phyloP scores from a whole-genome alignment of 2,797 vertebrate species.

The Lateolabrax maculatus region DNA sequence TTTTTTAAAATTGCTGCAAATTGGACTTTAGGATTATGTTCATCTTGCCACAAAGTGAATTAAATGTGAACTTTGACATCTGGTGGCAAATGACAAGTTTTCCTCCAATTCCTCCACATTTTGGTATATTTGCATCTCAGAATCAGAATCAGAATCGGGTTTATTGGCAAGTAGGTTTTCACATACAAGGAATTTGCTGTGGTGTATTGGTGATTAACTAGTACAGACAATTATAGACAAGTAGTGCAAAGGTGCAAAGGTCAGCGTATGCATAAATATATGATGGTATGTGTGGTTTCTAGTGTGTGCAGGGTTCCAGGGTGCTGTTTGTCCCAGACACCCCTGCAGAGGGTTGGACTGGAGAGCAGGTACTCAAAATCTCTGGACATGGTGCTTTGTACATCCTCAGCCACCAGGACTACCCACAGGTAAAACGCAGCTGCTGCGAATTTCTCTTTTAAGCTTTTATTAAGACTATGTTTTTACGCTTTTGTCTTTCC shows the following conservation, averaged over 20 bases:
- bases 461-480: neutral
- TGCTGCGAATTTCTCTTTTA: neutral
- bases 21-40: neutral
- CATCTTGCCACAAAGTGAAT: neutral
- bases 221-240: too few relatives aligned
- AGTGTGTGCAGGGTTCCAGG: constrained; percentile 74
- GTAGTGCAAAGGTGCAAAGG: too few relatives aligned
- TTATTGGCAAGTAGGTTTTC: too few relatives aligned
- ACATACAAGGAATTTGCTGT: too few relatives aligned
- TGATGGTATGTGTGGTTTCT: neutral
- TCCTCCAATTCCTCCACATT: neutral
- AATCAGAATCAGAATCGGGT: too few relatives aligned
- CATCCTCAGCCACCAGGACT: constrained; percentile 67
- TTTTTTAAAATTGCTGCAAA: too few relatives aligned
- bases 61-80: neutral
- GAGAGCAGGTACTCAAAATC: constrained; percentile 69
- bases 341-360: constrained; percentile 77
- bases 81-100: neutral
- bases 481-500: neutral
- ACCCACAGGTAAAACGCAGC: constrained; percentile 56
- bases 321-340: constrained; percentile 71
- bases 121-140: neutral
- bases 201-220: too few relatives aligned
- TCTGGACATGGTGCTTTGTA: constrained; percentile 68
- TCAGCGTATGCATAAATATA: too few relatives aligned